Evolutionary conservation across 2,113 vertebrate genomes (phyloP).

Genomic region (Cardinalis cardinalis): DNA sequence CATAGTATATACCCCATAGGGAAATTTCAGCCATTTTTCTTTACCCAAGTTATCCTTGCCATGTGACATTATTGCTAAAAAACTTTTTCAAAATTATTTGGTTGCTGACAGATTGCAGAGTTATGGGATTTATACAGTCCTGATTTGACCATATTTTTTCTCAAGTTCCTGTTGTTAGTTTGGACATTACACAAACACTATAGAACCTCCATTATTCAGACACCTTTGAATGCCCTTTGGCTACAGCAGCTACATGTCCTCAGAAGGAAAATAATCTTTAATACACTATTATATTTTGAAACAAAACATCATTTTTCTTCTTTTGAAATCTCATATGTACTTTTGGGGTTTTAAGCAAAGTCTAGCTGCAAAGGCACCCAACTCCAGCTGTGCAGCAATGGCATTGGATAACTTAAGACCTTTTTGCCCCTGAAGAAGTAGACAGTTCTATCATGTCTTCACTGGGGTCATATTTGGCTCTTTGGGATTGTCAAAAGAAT

Average conservation of each 20-base stretch:
- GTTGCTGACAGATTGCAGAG: slow-evolving; percentile 12
- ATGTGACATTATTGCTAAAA: slow-evolving; percentile 30
- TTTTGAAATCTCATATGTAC: background rate
- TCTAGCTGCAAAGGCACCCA: background rate
- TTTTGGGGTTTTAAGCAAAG: background rate
- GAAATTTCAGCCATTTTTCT: slow-evolving; percentile 57
- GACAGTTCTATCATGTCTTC: background rate
- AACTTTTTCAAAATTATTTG: slow-evolving; percentile 23
- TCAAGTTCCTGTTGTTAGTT: slow-evolving; percentile 50
- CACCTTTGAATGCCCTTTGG: background rate
- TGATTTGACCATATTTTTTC: slow-evolving; percentile 42
- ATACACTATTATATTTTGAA: background rate
- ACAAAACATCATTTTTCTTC: background rate
- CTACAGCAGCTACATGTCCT: background rate
- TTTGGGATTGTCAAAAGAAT: background rate
- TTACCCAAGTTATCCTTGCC: slow-evolving; percentile 14
- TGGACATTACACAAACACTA: slow-evolving; percentile 12
- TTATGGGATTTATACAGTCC: background rate
- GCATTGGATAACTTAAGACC: background rate
- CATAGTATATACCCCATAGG: background rate
- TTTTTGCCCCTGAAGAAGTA: background rate
- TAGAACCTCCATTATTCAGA: slow-evolving; percentile 25
- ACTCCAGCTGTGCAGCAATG: background rate
- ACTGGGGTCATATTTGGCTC: background rate
- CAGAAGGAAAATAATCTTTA: background rate